A percentile compares a stretch with the other conserved stretches of the same genome.
These are phyloP conservation scores for Reinhardtius hippoglossoides DNA, from an alignment of 2,113 vertebrate species.

Conservation along the genomic window DNA sequence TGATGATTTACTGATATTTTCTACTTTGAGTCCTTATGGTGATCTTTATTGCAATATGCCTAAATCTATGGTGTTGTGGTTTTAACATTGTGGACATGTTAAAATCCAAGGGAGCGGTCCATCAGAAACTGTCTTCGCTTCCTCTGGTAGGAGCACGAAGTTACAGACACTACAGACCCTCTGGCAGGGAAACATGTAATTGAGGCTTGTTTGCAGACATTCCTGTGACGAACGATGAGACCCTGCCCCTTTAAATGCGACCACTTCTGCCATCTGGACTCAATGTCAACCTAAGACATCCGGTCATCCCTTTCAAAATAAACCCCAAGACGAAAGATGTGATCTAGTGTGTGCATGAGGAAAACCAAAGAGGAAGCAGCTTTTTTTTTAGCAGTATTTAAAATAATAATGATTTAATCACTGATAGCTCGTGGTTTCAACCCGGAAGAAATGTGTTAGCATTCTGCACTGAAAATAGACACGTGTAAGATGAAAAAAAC, in stretches of 20 bases:
- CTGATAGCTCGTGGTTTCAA: no score
- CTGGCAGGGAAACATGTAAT: constrained; percentile 53
- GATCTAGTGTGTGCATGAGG: background rate
- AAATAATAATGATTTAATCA: background rate
- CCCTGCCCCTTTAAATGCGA: constrained; percentile 48
- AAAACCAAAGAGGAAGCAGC: background rate
- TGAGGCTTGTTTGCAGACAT: constrained; percentile 32
- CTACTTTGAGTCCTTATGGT: no score
- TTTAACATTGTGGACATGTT: background rate
- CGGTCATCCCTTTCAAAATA: constrained; percentile 25
- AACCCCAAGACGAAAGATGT: background rate
- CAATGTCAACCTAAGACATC: background rate
- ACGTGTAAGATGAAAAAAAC: no score
- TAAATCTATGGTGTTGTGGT: no score
- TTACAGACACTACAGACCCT: background rate
- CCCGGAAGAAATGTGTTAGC: no score
- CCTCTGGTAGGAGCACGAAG: background rate
- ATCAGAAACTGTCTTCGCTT: background rate
- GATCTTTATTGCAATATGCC: no score
- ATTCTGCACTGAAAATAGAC: no score
- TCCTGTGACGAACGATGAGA: constrained; percentile 30
- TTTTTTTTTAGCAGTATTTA: no score
- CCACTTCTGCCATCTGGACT: background rate
- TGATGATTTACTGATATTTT: no score
- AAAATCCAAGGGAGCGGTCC: background rate